phyloP scores from a whole-genome alignment of 2,888 invertebrate genomes.

The Tanytarsus gracilentus region DNA sequence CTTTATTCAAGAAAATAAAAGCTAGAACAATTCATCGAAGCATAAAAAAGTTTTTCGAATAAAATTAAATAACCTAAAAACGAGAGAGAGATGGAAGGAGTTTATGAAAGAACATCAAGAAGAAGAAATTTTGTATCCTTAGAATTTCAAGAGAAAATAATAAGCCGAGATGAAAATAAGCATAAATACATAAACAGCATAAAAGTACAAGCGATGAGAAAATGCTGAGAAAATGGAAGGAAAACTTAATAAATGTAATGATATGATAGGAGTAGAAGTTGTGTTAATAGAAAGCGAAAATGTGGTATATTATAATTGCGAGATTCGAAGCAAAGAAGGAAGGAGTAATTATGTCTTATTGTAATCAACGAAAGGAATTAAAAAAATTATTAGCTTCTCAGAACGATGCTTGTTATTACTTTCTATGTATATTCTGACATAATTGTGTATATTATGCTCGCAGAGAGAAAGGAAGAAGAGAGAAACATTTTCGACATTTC shows the following conservation, averaged over 20 bases:
- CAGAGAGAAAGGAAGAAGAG: neutral
- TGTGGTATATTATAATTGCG: conserved; percentile 23
- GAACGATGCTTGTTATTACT: neutral
- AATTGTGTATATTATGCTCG: neutral
- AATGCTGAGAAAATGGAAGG: neutral
- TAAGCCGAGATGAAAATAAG: neutral
- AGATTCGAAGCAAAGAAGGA: neutral
- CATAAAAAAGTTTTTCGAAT: conserved; percentile 16
- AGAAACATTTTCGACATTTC: neutral
- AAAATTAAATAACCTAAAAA: conserved; percentile 14
- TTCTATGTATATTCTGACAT: neutral
- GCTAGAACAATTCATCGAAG: neutral
- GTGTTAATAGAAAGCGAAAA: conserved; percentile 27
- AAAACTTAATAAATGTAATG: conserved; percentile 25
- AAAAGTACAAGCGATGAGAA: neutral
- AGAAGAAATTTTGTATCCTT: neutral
- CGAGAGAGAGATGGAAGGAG: neutral
- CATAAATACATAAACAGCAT: neutral
- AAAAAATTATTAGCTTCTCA: conserved; percentile 18
- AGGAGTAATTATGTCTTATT: conserved; percentile 25
- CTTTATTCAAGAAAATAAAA: conserved; percentile 25
- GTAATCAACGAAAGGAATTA: conserved; percentile 21
- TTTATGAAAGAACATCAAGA: neutral
- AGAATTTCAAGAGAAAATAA: neutral
- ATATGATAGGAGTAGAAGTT: conserved; percentile 8